Evolutionary conservation across 2,797 vertebrate species (phyloP).

Genomic region (Mus spretus): DNA sequence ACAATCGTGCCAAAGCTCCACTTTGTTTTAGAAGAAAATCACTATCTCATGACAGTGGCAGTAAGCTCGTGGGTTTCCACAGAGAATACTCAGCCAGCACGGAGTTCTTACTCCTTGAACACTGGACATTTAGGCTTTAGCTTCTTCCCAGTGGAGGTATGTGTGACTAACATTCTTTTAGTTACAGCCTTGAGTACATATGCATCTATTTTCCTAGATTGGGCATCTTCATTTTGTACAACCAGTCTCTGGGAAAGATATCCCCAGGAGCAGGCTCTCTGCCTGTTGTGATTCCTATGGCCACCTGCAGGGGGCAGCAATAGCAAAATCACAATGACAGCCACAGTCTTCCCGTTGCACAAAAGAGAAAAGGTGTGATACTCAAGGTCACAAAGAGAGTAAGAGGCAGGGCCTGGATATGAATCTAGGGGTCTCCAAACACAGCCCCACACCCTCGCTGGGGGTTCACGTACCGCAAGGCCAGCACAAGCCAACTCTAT

Average conservation of each 20-base stretch:
- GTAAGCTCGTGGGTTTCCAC: not conserved
- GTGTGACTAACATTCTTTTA: not conserved
- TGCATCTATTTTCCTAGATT: not conserved
- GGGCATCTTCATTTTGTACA: not conserved
- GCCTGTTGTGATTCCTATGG: not conserved
- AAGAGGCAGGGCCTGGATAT: not conserved
- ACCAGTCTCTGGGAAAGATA: not conserved
- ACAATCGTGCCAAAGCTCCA: not conserved
- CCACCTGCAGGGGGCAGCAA: slow-evolving; percentile 57
- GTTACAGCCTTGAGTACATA: not conserved
- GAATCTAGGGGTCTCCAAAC: not conserved
- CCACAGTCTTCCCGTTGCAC: not conserved
- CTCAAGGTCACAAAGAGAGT: not conserved
- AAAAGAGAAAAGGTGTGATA: not conserved
- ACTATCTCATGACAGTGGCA: not conserved
- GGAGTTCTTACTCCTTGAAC: not conserved
- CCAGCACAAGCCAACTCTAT: not conserved
- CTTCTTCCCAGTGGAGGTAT: not conserved
- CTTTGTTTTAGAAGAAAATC: not conserved
- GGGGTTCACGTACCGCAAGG: not conserved
- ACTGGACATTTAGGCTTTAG: not conserved
- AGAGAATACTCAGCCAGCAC: not conserved
- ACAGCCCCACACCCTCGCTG: not conserved
- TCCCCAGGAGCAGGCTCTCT: no score
- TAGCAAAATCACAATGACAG: not conserved